These are phyloP conservation scores for Sarcophaga carnaria DNA, from an alignment of 2,888 invertebrate species.

Conservation along the genomic window DNA sequence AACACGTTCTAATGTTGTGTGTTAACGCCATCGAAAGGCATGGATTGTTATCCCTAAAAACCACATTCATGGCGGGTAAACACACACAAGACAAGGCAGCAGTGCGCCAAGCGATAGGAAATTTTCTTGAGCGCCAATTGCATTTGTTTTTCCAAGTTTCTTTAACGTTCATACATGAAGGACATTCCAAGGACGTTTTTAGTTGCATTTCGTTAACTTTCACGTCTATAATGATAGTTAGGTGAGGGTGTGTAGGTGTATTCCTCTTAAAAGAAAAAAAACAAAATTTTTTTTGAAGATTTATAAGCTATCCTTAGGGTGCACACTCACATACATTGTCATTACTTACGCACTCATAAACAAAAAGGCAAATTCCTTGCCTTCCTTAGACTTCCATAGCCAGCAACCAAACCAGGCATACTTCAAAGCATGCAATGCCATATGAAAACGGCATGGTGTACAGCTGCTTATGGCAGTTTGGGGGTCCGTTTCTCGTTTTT, in stretches of 20 bases:
- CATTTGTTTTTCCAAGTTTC: conserved; percentile 3
- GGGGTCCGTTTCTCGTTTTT: conserved; percentile 1
- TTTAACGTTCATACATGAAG: conserved; percentile 54
- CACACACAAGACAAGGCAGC: neutral
- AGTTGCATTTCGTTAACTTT: conserved; percentile 53
- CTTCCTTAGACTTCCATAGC: neutral
- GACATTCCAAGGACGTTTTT: conserved; percentile 73
- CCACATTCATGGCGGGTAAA: too few relatives aligned
- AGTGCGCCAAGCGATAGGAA: conserved; percentile 14
- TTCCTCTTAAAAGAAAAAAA: neutral
- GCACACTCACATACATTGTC: conserved; percentile 44
- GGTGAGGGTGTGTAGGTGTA: conserved; percentile 33
- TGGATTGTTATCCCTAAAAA: too few relatives aligned
- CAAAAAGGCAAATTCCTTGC: neutral
- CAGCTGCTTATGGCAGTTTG: conserved; percentile 58
- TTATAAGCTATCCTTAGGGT: conserved; percentile 66
- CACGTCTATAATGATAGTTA: conserved; percentile 25
- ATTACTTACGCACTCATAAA: conserved; percentile 22
- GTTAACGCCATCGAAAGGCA: neutral
- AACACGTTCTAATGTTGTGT: conserved; percentile 40
- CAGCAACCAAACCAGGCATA: conserved; percentile 55
- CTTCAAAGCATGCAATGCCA: conserved; percentile 54
- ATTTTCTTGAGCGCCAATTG: conserved; percentile 25
- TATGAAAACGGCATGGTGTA: conserved; percentile 50
- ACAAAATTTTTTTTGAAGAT: conserved; percentile 43